Evolutionary conservation across 2,888 invertebrate genomes (phyloP).

Genomic region (Diogma glabrata): DNA sequence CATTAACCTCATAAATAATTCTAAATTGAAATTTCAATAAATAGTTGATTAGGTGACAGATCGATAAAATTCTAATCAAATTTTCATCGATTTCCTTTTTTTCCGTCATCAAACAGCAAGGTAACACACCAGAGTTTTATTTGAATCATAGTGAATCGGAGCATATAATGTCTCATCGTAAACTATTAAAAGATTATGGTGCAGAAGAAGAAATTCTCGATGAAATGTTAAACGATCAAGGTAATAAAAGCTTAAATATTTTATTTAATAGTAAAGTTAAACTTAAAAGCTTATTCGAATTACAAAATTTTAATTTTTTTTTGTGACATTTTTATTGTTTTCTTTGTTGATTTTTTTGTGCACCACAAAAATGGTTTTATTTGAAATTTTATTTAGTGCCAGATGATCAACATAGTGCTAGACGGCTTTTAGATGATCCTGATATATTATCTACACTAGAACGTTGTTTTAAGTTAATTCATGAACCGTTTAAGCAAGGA

Average conservation of each 20-base stretch:
- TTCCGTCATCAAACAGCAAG: too few species aligned
- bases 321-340: neutral
- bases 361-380: slow-evolving; percentile 4
- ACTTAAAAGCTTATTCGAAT: slow-evolving; percentile 5
- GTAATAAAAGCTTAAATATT: slow-evolving; percentile 36
- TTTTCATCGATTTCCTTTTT: too few species aligned
- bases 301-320: slow-evolving; percentile 5
- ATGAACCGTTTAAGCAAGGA: slow-evolving; percentile 37
- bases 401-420: slow-evolving; percentile 60
- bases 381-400: slow-evolving; percentile 44
- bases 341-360: neutral
- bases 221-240: slow-evolving; percentile 66
- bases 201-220: slow-evolving; percentile 53
- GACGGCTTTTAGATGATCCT: slow-evolving; percentile 55
- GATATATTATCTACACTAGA: slow-evolving; percentile 63
- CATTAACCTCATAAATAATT: too few species aligned
- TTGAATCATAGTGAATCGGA: slow-evolving; percentile 44
- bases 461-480: slow-evolving; percentile 59
- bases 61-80: too few species aligned
- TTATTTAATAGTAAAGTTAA: neutral
- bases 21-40: too few species aligned
- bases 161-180: slow-evolving; percentile 53
- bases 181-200: slow-evolving; percentile 56
- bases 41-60: too few species aligned
- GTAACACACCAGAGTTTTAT: slow-evolving; percentile 69